Conservation (phyloP, 64 coral and sea anemone species). For the Porites lutea region DNA sequence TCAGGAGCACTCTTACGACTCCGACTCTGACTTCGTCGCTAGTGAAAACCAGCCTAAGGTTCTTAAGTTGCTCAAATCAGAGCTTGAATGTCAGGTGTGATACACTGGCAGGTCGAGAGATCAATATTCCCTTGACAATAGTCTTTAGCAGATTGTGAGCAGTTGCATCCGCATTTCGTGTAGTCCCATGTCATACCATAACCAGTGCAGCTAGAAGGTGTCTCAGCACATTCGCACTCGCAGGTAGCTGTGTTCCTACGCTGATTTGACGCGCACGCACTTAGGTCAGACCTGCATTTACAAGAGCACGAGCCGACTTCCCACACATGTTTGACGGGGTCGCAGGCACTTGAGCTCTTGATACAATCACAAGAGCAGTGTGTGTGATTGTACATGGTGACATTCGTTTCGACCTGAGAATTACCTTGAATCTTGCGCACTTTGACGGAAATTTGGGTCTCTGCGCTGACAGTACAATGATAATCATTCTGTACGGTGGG, state of each 20-base stretch:
- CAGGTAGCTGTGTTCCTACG: not conserved
- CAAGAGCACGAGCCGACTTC: slow-evolving; percentile 1
- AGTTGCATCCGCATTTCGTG: not conserved
- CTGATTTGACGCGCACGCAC: not conserved
- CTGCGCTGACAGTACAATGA: slow-evolving; percentile 29
- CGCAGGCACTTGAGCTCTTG: slow-evolving; percentile 7
- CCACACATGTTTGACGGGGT: slow-evolving; percentile 4
- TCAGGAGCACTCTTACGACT: too few relatives aligned
- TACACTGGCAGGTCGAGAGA: too few relatives aligned
- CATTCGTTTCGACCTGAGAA: not conserved
- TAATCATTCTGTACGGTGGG: not conserved
- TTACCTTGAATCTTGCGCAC: not conserved
- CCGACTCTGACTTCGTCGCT: too few relatives aligned
- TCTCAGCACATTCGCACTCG: not conserved
- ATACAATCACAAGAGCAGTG: slow-evolving; percentile 44
- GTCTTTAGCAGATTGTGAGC: not conserved
- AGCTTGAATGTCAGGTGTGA: too few relatives aligned
- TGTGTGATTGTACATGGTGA: slow-evolving; percentile 51
- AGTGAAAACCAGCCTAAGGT: too few relatives aligned
- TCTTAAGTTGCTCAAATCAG: too few relatives aligned
- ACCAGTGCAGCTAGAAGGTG: not conserved
- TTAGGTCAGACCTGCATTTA: not conserved
- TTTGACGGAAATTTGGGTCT: not conserved
- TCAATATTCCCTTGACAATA: not conserved
- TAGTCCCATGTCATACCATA: not conserved